Percentiles rank a stretch among this genome's conserved stretches.
These are phyloP conservation scores for Rhincodon typus DNA, from an alignment of 2,797 vertebrate species.

Conservation along the genomic window DNA sequence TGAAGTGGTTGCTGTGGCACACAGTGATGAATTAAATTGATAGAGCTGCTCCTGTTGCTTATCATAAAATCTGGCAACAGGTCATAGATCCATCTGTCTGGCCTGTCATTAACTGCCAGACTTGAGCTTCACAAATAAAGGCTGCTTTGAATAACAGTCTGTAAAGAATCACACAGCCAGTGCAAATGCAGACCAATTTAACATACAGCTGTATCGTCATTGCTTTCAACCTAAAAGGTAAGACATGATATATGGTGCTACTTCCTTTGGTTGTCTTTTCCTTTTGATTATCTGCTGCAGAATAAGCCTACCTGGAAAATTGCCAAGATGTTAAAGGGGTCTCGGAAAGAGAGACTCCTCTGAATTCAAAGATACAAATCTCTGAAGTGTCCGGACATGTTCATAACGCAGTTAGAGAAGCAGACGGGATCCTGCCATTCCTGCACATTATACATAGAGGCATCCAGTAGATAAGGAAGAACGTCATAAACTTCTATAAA, in stretches of 20 bases:
- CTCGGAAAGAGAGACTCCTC: neutral
- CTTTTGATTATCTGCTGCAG: neutral
- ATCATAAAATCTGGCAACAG: neutral
- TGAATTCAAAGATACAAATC: neutral
- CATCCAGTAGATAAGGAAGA: neutral
- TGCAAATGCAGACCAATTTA: neutral
- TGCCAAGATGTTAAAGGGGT: neutral
- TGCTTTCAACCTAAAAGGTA: neutral
- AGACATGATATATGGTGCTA: neutral
- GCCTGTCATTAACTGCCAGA: conserved; percentile 10
- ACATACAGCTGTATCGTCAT: neutral
- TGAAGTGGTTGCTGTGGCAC: neutral
- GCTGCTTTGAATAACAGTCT: neutral
- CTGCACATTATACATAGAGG: neutral
- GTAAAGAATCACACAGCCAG: neutral
- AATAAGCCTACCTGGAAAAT: neutral
- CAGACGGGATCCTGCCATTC: neutral
- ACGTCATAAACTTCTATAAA: neutral
- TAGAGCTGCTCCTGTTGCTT: neutral
- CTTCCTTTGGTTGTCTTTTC: neutral
- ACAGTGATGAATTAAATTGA: neutral
- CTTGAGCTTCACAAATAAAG: neutral
- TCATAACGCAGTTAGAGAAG: neutral
- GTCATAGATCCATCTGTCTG: neutral
- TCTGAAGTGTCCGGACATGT: neutral